A percentile compares a stretch with the other conserved stretches of the same genome.
Evolutionary conservation across 2,888 invertebrate species (phyloP).

Genomic region (Catocala nupta): DNA sequence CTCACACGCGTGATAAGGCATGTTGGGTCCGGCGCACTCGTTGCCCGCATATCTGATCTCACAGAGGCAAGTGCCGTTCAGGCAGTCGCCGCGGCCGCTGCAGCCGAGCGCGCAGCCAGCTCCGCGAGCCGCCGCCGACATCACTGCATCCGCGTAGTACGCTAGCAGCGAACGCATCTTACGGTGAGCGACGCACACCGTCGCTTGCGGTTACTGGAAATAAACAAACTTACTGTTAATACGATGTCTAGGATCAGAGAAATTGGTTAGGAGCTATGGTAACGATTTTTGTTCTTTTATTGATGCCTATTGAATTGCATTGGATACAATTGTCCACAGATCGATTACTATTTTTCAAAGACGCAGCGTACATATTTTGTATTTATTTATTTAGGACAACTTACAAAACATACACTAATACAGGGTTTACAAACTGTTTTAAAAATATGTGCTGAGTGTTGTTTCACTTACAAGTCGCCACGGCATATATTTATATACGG

Average conservation of each 20-base stretch:
- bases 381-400: no score
- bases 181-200: conserved; percentile 68
- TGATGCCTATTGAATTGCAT: no score
- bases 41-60: conserved; percentile 96
- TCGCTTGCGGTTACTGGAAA: conserved; percentile 66
- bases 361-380: no score
- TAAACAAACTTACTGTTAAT: conserved; percentile 2
- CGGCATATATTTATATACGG: no score
- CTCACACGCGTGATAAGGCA: conserved; percentile 89
- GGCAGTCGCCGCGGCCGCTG: conserved; percentile 96
- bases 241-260: background rate
- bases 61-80: conserved; percentile 96
- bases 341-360: no score
- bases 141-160: conserved; percentile 83
- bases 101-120: conserved; percentile 92
- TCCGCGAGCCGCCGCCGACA: conserved; percentile 75
- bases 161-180: conserved; percentile 84
- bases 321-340: no score
- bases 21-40: conserved; percentile 93
- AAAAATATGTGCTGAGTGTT: no score
- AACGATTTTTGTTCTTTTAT: no score
- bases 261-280: no score
- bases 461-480: no score
- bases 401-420: no score
- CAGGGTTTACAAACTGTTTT: no score